phyloP scores from a whole-genome alignment of 2,797 vertebrate genomes.

The Rhinoraja longicauda region DNA sequence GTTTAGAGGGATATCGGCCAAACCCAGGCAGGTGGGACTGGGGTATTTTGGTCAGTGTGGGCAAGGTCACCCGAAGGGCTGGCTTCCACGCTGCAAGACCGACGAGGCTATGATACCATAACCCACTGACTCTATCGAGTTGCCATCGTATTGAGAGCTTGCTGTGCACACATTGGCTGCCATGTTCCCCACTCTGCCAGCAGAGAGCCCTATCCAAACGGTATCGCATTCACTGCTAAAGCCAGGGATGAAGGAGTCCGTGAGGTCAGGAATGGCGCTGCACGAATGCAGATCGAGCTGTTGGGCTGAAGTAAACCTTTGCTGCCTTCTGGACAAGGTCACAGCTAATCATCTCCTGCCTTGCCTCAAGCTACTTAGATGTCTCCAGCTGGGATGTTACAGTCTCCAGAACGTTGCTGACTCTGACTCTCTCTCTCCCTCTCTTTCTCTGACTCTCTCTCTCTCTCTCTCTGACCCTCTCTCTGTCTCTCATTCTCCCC shows the following conservation, averaged over 20 bases:
- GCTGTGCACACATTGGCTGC: neutral
- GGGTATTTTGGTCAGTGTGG: too few relatives aligned
- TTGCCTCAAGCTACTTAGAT: slow-evolving; percentile 13
- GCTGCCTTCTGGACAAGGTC: slow-evolving; percentile 13
- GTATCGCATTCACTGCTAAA: neutral
- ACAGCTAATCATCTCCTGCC: slow-evolving; percentile 10
- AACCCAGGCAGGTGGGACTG: too few relatives aligned
- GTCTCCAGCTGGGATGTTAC: slow-evolving; percentile 14
- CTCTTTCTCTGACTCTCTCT: too few relatives aligned
- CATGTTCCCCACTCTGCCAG: neutral
- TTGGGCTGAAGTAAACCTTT: neutral
- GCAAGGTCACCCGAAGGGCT: too few relatives aligned
- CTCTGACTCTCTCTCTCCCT: neutral
- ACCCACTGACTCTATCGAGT: too few relatives aligned
- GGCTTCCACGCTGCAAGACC: too few relatives aligned
- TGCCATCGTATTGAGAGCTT: neutral
- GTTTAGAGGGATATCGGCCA: too few relatives aligned
- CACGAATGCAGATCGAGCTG: neutral
- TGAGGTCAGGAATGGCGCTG: neutral
- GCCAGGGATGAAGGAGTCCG: neutral
- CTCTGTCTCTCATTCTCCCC: too few relatives aligned
- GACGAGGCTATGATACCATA: too few relatives aligned
- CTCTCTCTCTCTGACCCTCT: too few relatives aligned
- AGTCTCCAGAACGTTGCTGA: neutral
- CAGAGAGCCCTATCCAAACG: neutral